These are phyloP conservation scores for Enoplosus armatus DNA, from an alignment of 2,797 vertebrate species.

Conservation along the genomic window DNA sequence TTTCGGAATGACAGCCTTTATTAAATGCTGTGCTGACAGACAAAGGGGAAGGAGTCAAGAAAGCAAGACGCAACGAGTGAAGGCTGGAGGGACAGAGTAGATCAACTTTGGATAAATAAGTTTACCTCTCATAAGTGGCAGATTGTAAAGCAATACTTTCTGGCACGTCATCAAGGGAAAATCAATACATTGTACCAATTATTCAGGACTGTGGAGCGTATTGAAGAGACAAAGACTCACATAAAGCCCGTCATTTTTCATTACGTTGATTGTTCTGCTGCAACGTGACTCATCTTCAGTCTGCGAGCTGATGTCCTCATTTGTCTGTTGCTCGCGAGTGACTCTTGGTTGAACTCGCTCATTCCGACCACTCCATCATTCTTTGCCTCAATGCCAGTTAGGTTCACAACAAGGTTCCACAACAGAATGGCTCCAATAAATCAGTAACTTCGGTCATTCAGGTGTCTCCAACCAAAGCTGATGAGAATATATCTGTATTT, in stretches of 20 bases:
- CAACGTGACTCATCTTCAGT: conserved; percentile 52
- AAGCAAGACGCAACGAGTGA: background rate
- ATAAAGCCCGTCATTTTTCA: conserved; percentile 61
- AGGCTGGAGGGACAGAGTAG: background rate
- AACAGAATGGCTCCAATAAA: conserved; percentile 58
- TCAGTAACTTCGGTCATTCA: conserved; percentile 50
- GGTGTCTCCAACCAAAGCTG: conserved; percentile 29
- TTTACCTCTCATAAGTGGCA: conserved; percentile 5
- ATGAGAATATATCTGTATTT: conserved; percentile 39
- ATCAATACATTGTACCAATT: conserved; percentile 63
- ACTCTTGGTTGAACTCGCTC: conserved; percentile 68
- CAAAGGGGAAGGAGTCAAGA: background rate
- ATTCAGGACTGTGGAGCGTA: conserved; percentile 19
- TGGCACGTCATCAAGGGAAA: conserved; percentile 52
- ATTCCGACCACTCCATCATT: conserved; percentile 59
- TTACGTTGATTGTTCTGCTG: conserved; percentile 58
- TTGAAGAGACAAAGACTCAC: conserved; percentile 50
- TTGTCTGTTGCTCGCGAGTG: conserved; percentile 55
- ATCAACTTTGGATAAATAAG: conserved; percentile 23
- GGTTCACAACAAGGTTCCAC: conserved; percentile 63
- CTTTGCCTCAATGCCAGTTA: conserved; percentile 61
- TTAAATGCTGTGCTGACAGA: background rate
- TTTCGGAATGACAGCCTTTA: background rate
- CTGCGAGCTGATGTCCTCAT: conserved; percentile 55
- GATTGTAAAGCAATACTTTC: conserved; percentile 30